Evolutionary conservation across 2,797 vertebrate genomes (phyloP).

Genomic region (Aselliscus stoliczkanus): DNA sequence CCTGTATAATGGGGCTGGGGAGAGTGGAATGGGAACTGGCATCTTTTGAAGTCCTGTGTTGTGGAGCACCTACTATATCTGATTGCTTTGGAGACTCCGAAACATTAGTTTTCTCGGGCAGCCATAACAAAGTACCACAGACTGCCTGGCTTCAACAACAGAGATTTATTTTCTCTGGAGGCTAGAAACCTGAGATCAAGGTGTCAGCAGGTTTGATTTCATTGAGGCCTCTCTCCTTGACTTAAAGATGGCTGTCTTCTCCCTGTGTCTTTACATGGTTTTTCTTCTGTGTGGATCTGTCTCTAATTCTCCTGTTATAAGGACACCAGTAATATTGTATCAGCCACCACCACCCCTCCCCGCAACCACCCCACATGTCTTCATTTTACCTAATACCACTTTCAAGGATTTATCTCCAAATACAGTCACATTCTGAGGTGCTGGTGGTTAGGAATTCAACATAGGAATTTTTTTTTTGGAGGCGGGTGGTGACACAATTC

Average conservation of each 20-base stretch:
- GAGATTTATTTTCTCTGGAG: not conserved
- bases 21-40: not conserved
- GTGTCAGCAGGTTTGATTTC: not conserved
- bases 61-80: not conserved
- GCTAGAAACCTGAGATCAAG: not conserved
- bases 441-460: not conserved
- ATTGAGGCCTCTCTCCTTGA: not conserved
- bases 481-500: not conserved
- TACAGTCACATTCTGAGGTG: not conserved
- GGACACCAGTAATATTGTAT: not conserved
- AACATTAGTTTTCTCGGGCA: not conserved
- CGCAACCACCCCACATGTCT: not conserved
- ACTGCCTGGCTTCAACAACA: not conserved
- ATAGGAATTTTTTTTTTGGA: not conserved
- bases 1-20: not conserved
- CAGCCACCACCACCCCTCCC: not conserved
- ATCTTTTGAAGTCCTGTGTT: not conserved
- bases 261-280: not conserved
- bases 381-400: not conserved
- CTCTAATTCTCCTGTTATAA: not conserved
- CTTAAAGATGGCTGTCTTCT: not conserved
- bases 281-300: not conserved
- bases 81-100: not conserved
- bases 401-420: not conserved
- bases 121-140: not conserved